These are phyloP conservation scores for Atethmia centrago DNA, from an alignment of 2,888 invertebrate genomes.

Conservation along the genomic window DNA sequence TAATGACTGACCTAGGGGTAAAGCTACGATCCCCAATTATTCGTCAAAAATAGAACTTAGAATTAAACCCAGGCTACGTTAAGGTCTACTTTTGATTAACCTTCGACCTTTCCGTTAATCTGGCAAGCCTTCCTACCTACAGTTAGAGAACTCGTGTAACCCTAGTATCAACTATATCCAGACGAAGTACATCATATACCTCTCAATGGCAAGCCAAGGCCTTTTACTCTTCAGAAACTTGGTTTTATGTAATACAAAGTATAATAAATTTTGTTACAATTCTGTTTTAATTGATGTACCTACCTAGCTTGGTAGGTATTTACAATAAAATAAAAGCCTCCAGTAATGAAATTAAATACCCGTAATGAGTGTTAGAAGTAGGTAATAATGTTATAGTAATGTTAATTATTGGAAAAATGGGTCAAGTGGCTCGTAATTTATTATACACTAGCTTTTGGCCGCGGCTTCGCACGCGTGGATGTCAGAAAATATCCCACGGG, in stretches of 20 bases:
- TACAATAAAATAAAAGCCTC: slow-evolving; percentile 5
- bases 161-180: background rate
- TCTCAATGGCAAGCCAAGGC: slow-evolving; percentile 17
- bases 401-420: background rate
- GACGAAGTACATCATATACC: slow-evolving; percentile 11
- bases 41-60: slow-evolving; percentile 29
- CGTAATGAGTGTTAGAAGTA: slow-evolving; percentile 8
- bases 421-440: slow-evolving; percentile 12
- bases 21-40: slow-evolving; percentile 21
- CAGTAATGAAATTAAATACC: slow-evolving; percentile 5
- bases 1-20: background rate
- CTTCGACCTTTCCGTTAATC: slow-evolving; percentile 47
- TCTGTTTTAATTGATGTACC: background rate
- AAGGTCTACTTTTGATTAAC: slow-evolving; percentile 37
- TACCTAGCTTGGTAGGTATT: background rate
- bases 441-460: too few relatives aligned
- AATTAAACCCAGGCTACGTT: slow-evolving; percentile 25
- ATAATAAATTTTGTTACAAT: slow-evolving; percentile 18
- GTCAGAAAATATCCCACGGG: too few relatives aligned
- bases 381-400: slow-evolving; percentile 5
- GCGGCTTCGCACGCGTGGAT: too few relatives aligned
- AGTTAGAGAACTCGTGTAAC: background rate
- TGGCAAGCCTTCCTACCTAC: slow-evolving; percentile 4
- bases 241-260: slow-evolving; percentile 24
- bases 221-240: slow-evolving; percentile 25